Base-by-base conservation (phyloP, 2,797 vertebrate genomes). In the Pogonophryne albipinna region DNA sequence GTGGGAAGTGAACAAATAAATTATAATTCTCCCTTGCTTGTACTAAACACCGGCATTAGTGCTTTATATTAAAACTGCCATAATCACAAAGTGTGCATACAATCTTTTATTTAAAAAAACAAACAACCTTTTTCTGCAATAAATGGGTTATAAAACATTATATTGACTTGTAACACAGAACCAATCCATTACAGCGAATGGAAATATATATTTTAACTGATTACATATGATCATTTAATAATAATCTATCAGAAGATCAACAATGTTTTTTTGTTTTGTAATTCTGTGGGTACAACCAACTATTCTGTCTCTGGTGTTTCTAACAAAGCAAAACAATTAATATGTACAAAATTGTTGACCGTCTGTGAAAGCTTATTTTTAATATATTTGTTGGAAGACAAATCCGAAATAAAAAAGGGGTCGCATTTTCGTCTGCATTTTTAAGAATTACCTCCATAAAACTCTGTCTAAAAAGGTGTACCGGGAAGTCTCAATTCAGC, bases 1-100 rank as follows among this genome's bases (percentile, higher is more conserved):
- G 27, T 45, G 34, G 42, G 4, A 69, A 58, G 53, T 50, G 27
- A 70, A 49, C 4, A 56, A 60, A 61, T 15, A 57, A 31, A 42
- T 52, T 14, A 34, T 11, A 6, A 65, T 42, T 17, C 17, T 51
- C 10, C 10, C 0, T 23, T 38, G 6, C 20, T 46, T 10, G 4
- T 16, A 7, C 17, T 44, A 3, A 0, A 2, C n/a, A 3, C 9
- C 10, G 20, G 44, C 58, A 60, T 20, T 60, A 46, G 58, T 27
- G 58, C 45, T 60, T 46, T 27, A 27, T 5, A 27, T 4, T 27
- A 27, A 45, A 23, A 23, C 12, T 9, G 6, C 20, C 14, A 41
- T 53, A 52, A 55, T 50, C n/a, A 56, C 0, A 44, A 34, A 53
- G 27, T 52, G 12, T 19, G 13, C 14, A 38, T 68, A 9, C 19